phyloP scores from a whole-genome alignment of 2,797 vertebrate genomes.

The Danionella dracula region DNA sequence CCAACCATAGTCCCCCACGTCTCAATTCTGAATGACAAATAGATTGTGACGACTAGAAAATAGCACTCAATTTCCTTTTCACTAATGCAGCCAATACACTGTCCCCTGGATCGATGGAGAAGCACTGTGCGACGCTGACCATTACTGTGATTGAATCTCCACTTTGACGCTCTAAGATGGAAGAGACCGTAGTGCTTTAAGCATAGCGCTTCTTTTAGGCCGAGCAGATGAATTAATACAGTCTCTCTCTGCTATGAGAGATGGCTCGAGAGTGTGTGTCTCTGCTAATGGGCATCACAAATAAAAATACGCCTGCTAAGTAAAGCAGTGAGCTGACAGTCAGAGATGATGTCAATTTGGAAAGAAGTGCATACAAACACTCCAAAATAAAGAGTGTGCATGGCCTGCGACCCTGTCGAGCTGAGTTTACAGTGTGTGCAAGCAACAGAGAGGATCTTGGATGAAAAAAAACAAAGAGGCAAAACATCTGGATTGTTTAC shows the following conservation, averaged over 20 bases:
- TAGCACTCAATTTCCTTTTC: slow-evolving; percentile 54
- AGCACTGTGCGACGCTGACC: slow-evolving; percentile 50
- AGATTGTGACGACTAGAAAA: slow-evolving; percentile 55
- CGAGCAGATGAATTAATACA: slow-evolving; percentile 43
- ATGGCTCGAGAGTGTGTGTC: slow-evolving; percentile 33
- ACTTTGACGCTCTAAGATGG: slow-evolving; percentile 42
- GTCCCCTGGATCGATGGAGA: slow-evolving; percentile 46
- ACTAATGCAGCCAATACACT: slow-evolving; percentile 49
- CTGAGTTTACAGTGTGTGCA: not conserved
- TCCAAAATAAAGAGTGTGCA: not conserved
- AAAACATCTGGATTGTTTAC: slow-evolving; percentile 17
- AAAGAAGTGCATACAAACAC: slow-evolving; percentile 23
- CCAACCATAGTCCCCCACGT: slow-evolving; percentile 25
- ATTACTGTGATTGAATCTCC: slow-evolving; percentile 52
- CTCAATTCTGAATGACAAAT: slow-evolving; percentile 52
- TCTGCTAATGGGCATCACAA: slow-evolving; percentile 41
- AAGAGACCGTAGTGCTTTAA: slow-evolving; percentile 21
- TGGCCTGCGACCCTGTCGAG: slow-evolving; percentile 4
- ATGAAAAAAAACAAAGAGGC: not conserved
- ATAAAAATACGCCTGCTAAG: slow-evolving; percentile 36
- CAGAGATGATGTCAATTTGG: slow-evolving; percentile 25
- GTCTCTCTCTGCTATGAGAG: slow-evolving; percentile 35
- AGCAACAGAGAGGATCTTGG: not conserved
- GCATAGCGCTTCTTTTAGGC: slow-evolving; percentile 26
- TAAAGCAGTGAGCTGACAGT: slow-evolving; percentile 38